These are phyloP conservation scores for Iselma pallidipennis DNA, from an alignment of 2,888 invertebrate genomes.

Conservation along the genomic window DNA sequence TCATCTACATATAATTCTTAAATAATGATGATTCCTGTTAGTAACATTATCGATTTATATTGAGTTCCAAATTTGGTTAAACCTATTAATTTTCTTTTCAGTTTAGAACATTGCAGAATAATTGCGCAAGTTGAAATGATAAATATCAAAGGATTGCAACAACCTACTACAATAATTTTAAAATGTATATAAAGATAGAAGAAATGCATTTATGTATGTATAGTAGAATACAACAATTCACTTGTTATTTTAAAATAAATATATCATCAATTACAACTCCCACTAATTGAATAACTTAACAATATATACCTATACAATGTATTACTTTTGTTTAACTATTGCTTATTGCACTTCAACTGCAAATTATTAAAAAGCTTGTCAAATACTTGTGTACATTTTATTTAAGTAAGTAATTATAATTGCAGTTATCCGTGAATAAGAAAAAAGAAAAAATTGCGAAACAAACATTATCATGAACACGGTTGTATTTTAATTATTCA, in stretches of 20 bases:
- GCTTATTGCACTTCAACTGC: not conserved
- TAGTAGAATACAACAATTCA: not conserved
- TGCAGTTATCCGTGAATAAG: not conserved
- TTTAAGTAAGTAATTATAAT: not conserved
- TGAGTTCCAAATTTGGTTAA: not conserved
- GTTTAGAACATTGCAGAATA: not conserved
- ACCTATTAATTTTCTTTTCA: not conserved
- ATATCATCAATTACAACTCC: slow-evolving; percentile 2
- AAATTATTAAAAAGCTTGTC: not conserved
- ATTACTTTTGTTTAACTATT: not conserved
- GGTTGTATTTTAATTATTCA: not conserved
- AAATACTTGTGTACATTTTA: not conserved
- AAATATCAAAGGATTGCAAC: slow-evolving; percentile 7
- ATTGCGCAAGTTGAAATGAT: slow-evolving; percentile 6
- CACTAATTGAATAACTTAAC: slow-evolving; percentile 4
- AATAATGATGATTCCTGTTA: not conserved
- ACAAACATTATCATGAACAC: not conserved
- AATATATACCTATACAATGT: not conserved
- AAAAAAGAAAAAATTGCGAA: not conserved
- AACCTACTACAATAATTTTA: not conserved
- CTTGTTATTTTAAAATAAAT: slow-evolving; percentile 6
- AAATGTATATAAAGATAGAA: not conserved
- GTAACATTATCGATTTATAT: not conserved
- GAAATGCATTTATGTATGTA: not conserved
- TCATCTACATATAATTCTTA: not conserved